Base-by-base conservation (phyloP, 1,140 invertebrate species). In the Philaenus spumarius region DNA sequence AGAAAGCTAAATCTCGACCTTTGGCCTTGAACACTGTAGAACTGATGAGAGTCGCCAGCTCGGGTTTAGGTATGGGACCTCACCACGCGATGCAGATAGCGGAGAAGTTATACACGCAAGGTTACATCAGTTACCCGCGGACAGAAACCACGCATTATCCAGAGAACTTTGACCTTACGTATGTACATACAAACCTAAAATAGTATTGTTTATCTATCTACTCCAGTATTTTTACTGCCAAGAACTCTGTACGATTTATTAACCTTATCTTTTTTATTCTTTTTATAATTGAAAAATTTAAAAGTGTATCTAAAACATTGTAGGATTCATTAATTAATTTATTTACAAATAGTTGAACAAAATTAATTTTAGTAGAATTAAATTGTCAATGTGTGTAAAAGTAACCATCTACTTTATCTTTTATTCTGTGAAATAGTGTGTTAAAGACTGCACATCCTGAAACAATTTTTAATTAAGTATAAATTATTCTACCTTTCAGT, bases 101-200 rank as follows among this genome's bases (percentile, higher is more conserved):
- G 1, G 93, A 96, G 72, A 79, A 86, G 24, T 80, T 98, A 1
- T 97, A 97, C 69, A 96, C 85, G 1, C 90, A 95, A 72, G 95
- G 95, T 37, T 95, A 90, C 66, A 95, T 97, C 45, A 95, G 90
- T 68, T 97, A 97, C 77, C 95, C 95, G 1, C 79, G 95, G 65
- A 97, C 95, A 3, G 95, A 97, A 77, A 99, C 97, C 3, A 98
- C 95, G 2, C 86, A 88, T 39, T 99, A 99, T 78, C 86, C 95
- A 7, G 85, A 90, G 62, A 97, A 93, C 73, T 98, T 96, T 77
- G 94, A 99, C 77, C 78, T 98, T 46, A 76, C 81, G 90, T 93
- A 78, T 80, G 80, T 79, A 6, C 22, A 15, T 48, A 2, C 45
- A 40, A n/a, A n/a, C n/a, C n/a, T n/a, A n/a, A n/a, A n/a, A n/a